Evolutionary conservation across 2,797 vertebrate genomes (phyloP).

Genomic region (Jordanella pulchra): DNA sequence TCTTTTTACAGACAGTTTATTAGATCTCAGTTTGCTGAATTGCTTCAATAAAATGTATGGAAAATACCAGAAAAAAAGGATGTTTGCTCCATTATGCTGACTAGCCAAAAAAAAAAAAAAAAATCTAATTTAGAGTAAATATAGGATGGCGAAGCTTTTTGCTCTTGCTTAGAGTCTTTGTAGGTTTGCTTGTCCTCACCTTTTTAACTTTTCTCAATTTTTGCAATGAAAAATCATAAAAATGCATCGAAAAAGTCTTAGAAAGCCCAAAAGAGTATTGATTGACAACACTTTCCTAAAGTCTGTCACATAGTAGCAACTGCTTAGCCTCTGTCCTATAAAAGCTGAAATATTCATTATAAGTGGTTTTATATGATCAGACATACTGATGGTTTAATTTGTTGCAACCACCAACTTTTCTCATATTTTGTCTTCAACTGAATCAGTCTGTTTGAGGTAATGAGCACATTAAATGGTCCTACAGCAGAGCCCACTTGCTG

Average conservation of each 20-base stretch:
- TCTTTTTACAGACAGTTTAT: not conserved
- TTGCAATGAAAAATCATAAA: not conserved
- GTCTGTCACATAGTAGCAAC: not conserved
- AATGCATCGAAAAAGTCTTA: not conserved
- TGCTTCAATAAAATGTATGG: not conserved
- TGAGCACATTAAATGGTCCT: not conserved
- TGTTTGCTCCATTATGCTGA: not conserved
- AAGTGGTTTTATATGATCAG: not conserved
- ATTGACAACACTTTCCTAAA: not conserved
- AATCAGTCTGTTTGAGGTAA: conserved; percentile 3
- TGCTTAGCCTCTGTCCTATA: no score
- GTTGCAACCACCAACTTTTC: not conserved
- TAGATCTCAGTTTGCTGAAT: not conserved
- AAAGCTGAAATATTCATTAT: no score
- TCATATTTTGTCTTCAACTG: conserved; percentile 8
- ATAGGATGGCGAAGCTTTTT: not conserved
- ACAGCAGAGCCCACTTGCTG: not conserved
- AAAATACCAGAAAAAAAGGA: not conserved
- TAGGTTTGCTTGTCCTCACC: not conserved
- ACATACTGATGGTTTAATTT: not conserved
- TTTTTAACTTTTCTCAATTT: not conserved
- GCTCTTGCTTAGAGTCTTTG: not conserved
- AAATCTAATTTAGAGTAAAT: not conserved
- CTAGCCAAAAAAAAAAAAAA: no score
- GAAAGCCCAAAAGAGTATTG: not conserved